These are phyloP conservation scores for Gymnoscopelus braueri DNA, from an alignment of 2,797 vertebrate species.

Conservation along the genomic window DNA sequence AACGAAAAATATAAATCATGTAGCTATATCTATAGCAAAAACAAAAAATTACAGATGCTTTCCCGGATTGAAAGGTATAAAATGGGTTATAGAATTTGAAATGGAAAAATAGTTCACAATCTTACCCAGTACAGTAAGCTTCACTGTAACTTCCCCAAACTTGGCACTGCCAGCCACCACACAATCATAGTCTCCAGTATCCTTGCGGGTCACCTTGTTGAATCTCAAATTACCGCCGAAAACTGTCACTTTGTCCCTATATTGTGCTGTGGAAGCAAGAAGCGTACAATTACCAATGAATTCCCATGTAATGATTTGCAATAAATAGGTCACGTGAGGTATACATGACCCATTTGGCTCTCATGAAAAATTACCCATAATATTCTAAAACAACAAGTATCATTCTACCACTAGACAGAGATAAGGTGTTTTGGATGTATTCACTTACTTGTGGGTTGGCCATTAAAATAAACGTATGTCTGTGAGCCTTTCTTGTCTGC, in stretches of 20 bases:
- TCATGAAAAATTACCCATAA: not conserved
- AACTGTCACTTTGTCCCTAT: constrained; percentile 64
- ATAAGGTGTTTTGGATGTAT: not conserved
- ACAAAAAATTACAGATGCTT: too few species aligned
- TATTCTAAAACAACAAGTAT: not conserved
- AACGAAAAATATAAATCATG: too few species aligned
- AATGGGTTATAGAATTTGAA: too few species aligned
- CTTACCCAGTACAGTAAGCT: constrained; percentile 85
- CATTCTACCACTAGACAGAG: not conserved
- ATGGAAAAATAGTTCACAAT: not conserved
- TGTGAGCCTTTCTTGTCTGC: constrained; percentile 61
- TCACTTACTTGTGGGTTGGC: constrained; percentile 77
- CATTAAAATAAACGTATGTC: constrained; percentile 75
- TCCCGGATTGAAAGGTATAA: too few species aligned
- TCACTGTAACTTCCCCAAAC: constrained; percentile 68
- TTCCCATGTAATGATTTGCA: too few species aligned
- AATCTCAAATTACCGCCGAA: constrained; percentile 72
- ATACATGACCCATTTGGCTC: not conserved
- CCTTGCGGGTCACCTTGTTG: constrained; percentile 75
- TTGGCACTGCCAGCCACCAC: constrained; percentile 75
- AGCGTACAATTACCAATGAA: not conserved
- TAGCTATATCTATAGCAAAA: too few species aligned
- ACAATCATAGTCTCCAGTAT: constrained; percentile 85
- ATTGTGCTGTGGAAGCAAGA: constrained; percentile 71
- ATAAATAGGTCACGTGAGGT: too few species aligned